Base-by-base conservation (phyloP, 2,888 invertebrate genomes). In the Philereme transversata region DNA sequence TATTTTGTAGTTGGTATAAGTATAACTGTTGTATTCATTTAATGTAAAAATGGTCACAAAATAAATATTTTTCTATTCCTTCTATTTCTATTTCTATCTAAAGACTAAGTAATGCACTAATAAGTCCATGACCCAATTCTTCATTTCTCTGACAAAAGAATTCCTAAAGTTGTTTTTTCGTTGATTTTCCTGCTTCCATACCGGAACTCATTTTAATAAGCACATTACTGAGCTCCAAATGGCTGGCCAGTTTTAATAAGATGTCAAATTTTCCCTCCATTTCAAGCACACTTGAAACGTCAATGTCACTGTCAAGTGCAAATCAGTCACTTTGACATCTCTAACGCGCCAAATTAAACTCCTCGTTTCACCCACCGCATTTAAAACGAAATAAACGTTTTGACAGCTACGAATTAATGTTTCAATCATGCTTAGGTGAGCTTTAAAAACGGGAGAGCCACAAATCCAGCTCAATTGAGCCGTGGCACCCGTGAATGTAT, bases 371-470 rank as follows among this genome's bases (percentile, higher is more conserved):
- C 49, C 56, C 10, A 62, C 64, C 70, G 60, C 56, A 62, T 67
- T 57, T 68, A 68, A 68, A 73, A 64, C 50, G 75, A 78, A 78
- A 81, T 82, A 78, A 78, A 71, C 66, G 60, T 80, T 86, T 82
- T 82, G 85, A 82, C 83, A 81, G 73, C 40, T 8, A 51, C 60
- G 82, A 75, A 82, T 87, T 86, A 84, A 81, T 79, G 74, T 78
- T 75, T 86, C 87, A 84, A 86, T 86, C 85, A 84, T 72, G 81
- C 79, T 83, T 81, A 81, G 74, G 67, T 64, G 50, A 66, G 70
- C 69, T 74, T 75, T 74, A 68, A 75, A 81, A 77, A 73, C 68
- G 71, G 65, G 36, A 45, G 51, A 59, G 44, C 59, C 66, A 52
- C 66, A 62, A 69, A 69, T 68, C 66, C 62, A 60, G 44, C 38